Evolutionary conservation across 2,888 invertebrate species (phyloP).

Genomic region (Pollenia amentaria): DNA sequence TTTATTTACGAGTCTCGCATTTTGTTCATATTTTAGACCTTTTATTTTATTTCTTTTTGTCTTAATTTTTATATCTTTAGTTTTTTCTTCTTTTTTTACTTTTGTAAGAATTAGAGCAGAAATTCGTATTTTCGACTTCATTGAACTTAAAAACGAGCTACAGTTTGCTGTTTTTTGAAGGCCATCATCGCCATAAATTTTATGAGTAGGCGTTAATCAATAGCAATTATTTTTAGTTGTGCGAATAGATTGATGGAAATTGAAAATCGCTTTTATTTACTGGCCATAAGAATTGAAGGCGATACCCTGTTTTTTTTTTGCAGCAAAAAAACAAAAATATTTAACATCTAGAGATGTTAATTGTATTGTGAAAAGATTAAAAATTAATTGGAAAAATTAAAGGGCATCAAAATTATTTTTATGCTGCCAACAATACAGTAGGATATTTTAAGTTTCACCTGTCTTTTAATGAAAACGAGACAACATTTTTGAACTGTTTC

Average conservation of each 20-base stretch:
- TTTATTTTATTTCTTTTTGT: conserved; percentile 26
- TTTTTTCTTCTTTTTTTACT: conserved; percentile 22
- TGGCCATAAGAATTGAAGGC: not conserved
- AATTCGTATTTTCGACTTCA: conserved; percentile 65
- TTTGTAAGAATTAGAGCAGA: conserved; percentile 69
- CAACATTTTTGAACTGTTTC: too few species aligned
- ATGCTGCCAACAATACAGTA: too few species aligned
- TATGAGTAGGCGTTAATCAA: conserved; percentile 69
- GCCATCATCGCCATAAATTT: conserved; percentile 66
- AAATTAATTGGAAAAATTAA: not conserved
- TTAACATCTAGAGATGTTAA: not conserved
- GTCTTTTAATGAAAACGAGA: too few species aligned
- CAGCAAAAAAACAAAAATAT: not conserved
- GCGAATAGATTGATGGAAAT: conserved; percentile 63
- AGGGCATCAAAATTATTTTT: too few species aligned
- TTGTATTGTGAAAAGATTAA: not conserved
- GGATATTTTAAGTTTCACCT: too few species aligned
- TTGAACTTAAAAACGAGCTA: conserved; percentile 57
- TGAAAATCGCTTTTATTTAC: conserved; percentile 25
- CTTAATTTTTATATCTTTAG: conserved; percentile 15
- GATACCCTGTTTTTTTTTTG: conserved; percentile 1
- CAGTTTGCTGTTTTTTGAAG: conserved; percentile 54
- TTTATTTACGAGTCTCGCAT: conserved; percentile 32
- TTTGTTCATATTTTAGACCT: conserved; percentile 28
- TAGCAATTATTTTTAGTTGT: conserved; percentile 45